Conservation (phyloP, 2,797 vertebrate genomes). For the Lepus townsendii region DNA sequence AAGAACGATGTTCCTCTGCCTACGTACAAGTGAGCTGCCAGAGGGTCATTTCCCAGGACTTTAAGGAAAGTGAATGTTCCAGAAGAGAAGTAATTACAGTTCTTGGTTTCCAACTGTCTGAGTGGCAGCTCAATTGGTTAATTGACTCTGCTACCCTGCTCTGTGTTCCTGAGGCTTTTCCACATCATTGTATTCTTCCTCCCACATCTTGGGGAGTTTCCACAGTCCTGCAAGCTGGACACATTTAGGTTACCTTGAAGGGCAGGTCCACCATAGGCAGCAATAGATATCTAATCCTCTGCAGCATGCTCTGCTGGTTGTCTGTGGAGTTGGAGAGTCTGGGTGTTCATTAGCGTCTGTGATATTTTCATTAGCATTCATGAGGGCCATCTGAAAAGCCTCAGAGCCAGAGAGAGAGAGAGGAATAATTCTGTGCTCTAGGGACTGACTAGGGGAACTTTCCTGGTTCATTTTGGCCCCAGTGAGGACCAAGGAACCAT, state of each 20-base stretch:
- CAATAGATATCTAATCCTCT: slow-evolving; percentile 54
- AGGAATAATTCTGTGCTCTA: neutral
- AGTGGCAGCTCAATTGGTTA: slow-evolving; percentile 32
- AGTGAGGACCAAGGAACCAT: slow-evolving; percentile 39
- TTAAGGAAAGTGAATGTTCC: slow-evolving; percentile 71
- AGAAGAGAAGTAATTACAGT: slow-evolving; percentile 78
- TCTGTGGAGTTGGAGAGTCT: slow-evolving; percentile 25
- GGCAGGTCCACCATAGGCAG: neutral
- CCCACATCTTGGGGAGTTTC: neutral
- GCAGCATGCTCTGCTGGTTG: neutral
- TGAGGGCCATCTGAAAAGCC: slow-evolving; percentile 50
- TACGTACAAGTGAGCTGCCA: slow-evolving; percentile 16
- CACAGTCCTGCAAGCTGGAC: slow-evolving; percentile 11
- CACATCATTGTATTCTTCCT: neutral
- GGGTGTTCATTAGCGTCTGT: slow-evolving; percentile 58
- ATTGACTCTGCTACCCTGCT: slow-evolving; percentile 41
- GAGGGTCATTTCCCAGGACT: slow-evolving; percentile 40
- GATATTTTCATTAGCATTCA: slow-evolving; percentile 66
- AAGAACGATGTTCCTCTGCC: neutral
- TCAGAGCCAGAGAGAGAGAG: neutral
- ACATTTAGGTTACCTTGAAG: neutral
- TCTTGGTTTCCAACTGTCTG: slow-evolving; percentile 43
- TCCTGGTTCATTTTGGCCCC: slow-evolving; percentile 36
- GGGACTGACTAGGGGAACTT: neutral
- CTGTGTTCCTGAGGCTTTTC: slow-evolving; percentile 42